Conservation (phyloP, 64 coral and sea anemone genomes). For the Astreopora myriophthalma region DNA sequence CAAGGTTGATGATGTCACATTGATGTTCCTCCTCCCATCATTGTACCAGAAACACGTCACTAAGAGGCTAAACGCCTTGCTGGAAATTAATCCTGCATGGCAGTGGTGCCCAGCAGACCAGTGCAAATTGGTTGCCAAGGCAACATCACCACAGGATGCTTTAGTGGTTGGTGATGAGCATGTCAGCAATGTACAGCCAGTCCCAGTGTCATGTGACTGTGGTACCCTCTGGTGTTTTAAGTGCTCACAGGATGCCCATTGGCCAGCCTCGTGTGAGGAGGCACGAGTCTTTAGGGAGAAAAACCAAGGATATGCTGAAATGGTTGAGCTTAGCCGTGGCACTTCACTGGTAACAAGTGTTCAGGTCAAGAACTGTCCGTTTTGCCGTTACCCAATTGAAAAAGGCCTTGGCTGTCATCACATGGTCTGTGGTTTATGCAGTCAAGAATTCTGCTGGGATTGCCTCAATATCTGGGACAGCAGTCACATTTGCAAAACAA, state of each 20-base stretch:
- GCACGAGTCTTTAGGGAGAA: slow-evolving; percentile 54
- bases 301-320: slow-evolving; percentile 55
- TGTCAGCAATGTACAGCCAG: not conserved
- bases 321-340: slow-evolving; percentile 2
- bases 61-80: slow-evolving; percentile 19
- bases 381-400: slow-evolving; percentile 74
- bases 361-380: slow-evolving; percentile 74
- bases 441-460: slow-evolving; percentile 71
- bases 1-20: slow-evolving; percentile 42
- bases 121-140: slow-evolving; percentile 59
- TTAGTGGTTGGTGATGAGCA: not conserved
- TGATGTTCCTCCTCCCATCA: slow-evolving; percentile 72
- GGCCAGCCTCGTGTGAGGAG: slow-evolving; percentile 78
- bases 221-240: slow-evolving; percentile 72
- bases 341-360: slow-evolving; percentile 40
- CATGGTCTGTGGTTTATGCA: slow-evolving; percentile 70
- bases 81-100: slow-evolving; percentile 45
- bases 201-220: slow-evolving; percentile 80
- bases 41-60: slow-evolving; percentile 43
- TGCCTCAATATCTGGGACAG: slow-evolving; percentile 17
- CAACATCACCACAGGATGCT: not conserved
- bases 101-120: slow-evolving; percentile 69
- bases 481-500: not conserved
- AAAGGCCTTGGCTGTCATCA: slow-evolving; percentile 68
- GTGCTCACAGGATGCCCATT: slow-evolving; percentile 77